Evolutionary conservation across 2,797 vertebrate genomes (phyloP), one percentile per base, ranked within the genome.

Genomic region (Chaenodraco wilsoni): DNA sequence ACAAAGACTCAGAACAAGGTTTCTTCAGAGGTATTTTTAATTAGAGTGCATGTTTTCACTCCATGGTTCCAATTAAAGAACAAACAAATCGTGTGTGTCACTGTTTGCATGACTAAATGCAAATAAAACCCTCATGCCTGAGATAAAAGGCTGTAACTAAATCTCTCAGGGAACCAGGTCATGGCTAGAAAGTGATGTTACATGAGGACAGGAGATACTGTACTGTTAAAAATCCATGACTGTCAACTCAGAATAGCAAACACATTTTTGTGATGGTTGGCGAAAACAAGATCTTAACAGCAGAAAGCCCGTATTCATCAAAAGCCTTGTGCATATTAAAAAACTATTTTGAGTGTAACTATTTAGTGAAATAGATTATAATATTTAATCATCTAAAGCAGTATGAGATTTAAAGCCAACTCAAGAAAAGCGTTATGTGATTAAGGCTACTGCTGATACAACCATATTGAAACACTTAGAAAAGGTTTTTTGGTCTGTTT

Each of bases 1-100:
- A 62, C 12, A 55, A 44, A 71, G 33, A 69, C 43, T 57, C 56
- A 1, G 27, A 74, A 54, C 31, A 13, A 61, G 37, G 19, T 62
- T 46, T 46, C 48, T 76, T 68, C 17, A 68, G 48, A 78, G 56
- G 50, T 71, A 33, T 65, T 81, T 84, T 83, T 82, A 65, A 80
- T 83, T 50, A 21, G 48, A 64, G 50, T 61, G 43, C 23, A 55
- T 61, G 49, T 82, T 66, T 77, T 70, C 41, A 65, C 41, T 66
- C 49, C 65, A 11, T 11, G 41, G 51, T 41, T 81, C 54, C 55
- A 74, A 65, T 63, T 63, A 59, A 40, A 55, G 64, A 66, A 66
- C 54, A 70, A 78, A 66, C 41, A 60, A 52, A 40, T 46, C 11
- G 3, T 43, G 9, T 44, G 17, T 51, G 21, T 65, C 52, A 55